Evolutionary conservation across 2,113 vertebrate species (phyloP).

Genomic region (Bubalus kerabau): DNA sequence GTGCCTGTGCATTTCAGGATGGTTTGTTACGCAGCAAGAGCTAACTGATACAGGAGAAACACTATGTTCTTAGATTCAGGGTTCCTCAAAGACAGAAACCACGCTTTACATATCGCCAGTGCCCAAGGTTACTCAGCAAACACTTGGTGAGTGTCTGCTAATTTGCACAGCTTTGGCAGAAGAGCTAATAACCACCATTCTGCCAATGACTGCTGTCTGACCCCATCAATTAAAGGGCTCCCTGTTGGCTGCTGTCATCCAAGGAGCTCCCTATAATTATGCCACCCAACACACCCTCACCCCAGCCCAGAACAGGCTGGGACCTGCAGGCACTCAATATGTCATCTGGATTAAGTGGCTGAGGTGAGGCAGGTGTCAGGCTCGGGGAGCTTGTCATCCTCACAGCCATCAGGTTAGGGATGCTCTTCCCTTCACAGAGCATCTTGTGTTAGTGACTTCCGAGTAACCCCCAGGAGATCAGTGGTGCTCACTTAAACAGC

Average conservation of each 20-base stretch:
- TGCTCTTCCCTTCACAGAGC: background rate
- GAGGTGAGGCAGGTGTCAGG: background rate
- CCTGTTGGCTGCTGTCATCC: background rate
- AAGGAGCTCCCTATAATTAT: background rate
- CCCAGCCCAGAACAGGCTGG: background rate
- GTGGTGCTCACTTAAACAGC: background rate
- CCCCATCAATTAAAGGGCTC: background rate
- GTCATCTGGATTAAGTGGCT: background rate
- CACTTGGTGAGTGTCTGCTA: background rate
- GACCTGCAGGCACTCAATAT: background rate
- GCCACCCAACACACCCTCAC: background rate
- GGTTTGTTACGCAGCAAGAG: background rate
- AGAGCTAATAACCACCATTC: background rate
- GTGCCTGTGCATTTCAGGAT: background rate
- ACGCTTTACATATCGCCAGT: rapidly evolving
- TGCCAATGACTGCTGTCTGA: background rate
- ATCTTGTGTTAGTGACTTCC: background rate
- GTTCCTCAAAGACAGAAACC: background rate
- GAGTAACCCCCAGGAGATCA: background rate
- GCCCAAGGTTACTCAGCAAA: background rate
- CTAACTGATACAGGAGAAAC: background rate
- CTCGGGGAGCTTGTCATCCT: background rate
- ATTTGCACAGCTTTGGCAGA: background rate
- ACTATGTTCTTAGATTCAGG: background rate
- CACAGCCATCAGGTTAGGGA: background rate